Base-by-base conservation (phyloP, 2,797 vertebrate genomes). In the Columba guinea region DNA sequence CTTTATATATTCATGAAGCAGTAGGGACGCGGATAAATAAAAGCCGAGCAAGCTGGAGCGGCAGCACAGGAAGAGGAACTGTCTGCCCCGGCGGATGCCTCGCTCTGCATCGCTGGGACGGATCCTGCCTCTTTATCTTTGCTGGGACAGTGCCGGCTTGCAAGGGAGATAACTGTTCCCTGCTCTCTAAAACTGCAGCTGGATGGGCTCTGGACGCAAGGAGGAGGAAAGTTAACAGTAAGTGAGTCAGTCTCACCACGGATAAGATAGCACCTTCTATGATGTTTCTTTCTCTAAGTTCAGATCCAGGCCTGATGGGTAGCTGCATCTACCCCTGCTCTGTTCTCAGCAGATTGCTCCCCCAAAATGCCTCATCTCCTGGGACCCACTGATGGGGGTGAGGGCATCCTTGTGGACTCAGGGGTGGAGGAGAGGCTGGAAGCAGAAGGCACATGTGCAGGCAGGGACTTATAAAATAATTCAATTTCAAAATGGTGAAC, bases 61-160 rank as follows among this genome's bases (percentile, higher is more conserved):
- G 63, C 75, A 27, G 84, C 80, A 68, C 95, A 96, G 96, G 95
- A 96, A 96, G 70, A 92, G 90, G 88, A 97, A 94, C 91, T 71
- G 46, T 30, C 14, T 26, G 70, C 13, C 2, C 7, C 3, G 2
- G 64, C 1, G 8, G 19, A 55, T 37, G 60, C 23, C n/a, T 8
- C 1, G 12, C 84, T 77, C 52, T 1, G 69, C 68, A 34, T 59
- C 1, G 3, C 70, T 8, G 7, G 76, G 34, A 77, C 62, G 1
- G 83, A 76, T 20, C 76, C 85, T 3, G 53, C 34, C 28, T 13
- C 56, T 7, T 3, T 24, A 9, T 17, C 92, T 68, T 44, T 7
- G 84, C 83, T 4, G 77, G 65, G 76, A 41, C 76, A n/a, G 74
- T 0, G 37, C 44, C 1, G 32, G 67, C 77, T 46, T 23, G 13